Conservation (phyloP, 2,888 invertebrate genomes). For the Euzophera pinguis region DNA sequence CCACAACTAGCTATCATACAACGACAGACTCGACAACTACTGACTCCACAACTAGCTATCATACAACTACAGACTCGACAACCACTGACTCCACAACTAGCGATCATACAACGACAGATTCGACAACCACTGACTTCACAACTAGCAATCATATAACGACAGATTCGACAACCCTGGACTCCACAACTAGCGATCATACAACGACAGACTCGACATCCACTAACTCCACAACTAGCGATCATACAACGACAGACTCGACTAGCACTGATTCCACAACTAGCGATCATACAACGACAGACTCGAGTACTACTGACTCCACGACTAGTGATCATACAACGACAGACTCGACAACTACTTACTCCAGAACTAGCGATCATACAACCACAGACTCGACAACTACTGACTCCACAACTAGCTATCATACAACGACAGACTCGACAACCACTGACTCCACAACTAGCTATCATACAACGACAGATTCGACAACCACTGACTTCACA, state of each 20-base stretch:
- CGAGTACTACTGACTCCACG: not conserved
- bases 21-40: not conserved
- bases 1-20: not conserved
- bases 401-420: constrained; percentile 8
- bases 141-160: not conserved
- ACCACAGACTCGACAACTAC: not conserved
- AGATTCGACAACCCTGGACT: constrained; percentile 13
- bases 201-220: constrained; percentile 7
- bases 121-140: constrained; percentile 1
- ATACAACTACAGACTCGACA: not conserved
- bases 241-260: constrained; percentile 3
- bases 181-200: constrained; percentile 1
- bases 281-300: constrained; percentile 9
- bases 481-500: not conserved
- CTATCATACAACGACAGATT: constrained; percentile 7
- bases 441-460: constrained; percentile 1
- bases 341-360: not conserved
- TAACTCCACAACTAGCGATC: not conserved
- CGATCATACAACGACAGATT: no score
- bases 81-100: not conserved
- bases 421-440: constrained; percentile 5
- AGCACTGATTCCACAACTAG: constrained; percentile 15
- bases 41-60: not conserved
- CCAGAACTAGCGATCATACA: constrained; percentile 11
- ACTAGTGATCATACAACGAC: constrained; percentile 9